Evolutionary conservation across 1,140 invertebrate genomes (phyloP).

Genomic region (Subanguina moxae): DNA sequence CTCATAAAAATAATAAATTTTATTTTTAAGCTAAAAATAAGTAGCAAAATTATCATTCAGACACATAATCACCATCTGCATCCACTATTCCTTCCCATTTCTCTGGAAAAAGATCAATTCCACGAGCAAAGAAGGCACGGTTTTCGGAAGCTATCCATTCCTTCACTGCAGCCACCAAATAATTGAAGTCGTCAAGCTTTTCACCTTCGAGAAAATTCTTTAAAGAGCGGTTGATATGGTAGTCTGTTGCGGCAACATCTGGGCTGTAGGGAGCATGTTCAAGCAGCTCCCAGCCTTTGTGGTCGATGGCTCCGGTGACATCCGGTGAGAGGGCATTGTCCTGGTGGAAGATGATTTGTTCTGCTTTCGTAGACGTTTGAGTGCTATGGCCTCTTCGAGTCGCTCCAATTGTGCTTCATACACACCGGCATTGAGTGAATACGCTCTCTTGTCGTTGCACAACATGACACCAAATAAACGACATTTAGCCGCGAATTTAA

Average conservation of each 20-base stretch:
- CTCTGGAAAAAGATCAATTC: no score
- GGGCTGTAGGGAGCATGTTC: constrained; percentile 2
- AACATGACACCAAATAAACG: not conserved
- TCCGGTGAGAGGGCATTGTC: not conserved
- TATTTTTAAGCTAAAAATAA: no score
- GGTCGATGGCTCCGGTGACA: not conserved
- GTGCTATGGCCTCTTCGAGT: not conserved
- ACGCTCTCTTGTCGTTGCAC: not conserved
- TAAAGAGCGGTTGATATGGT: not conserved
- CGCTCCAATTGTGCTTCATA: not conserved
- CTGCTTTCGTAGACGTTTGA: not conserved
- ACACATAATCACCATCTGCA: no score
- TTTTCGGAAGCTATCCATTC: no score
- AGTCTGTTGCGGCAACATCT: constrained; percentile 2
- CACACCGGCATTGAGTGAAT: not conserved
- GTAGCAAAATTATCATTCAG: no score
- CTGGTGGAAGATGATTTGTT: not conserved
- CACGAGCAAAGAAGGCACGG: no score
- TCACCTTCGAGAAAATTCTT: constrained; percentile 3
- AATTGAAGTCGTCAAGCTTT: not conserved
- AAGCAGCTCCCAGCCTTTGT: not conserved
- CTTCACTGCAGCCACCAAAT: no score
- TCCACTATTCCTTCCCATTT: no score
- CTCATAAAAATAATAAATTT: no score
- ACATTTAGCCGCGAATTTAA: not conserved